Evolutionary conservation across 2,888 invertebrate species (phyloP).

Genomic region (Hyposoter dolosus): DNA sequence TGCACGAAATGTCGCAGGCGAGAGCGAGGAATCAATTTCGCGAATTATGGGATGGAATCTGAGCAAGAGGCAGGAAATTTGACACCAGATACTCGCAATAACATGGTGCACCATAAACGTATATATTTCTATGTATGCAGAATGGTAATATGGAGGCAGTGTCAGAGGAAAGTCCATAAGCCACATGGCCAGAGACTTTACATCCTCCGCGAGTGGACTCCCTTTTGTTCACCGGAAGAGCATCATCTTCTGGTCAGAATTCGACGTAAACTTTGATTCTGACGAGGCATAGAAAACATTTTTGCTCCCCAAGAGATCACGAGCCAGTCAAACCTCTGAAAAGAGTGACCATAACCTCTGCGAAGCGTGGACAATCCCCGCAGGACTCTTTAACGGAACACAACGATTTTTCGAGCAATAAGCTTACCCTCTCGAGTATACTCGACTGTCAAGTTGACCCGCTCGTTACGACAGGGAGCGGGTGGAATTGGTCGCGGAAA

Average conservation of each 20-base stretch:
- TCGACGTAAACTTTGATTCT: neutral
- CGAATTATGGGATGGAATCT: conserved; percentile 49
- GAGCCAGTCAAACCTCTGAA: neutral
- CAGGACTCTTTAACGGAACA: conserved; percentile 10
- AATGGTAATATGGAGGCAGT: neutral
- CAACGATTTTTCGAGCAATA: conserved; percentile 23
- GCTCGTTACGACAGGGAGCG: conserved; percentile 44
- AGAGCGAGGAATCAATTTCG: conserved; percentile 50
- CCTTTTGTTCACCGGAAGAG: neutral
- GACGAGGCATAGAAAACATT: neutral
- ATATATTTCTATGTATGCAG: neutral
- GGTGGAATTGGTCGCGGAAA: conserved; percentile 64
- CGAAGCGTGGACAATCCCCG: neutral
- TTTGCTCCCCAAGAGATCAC: neutral
- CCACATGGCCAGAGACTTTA: conserved; percentile 6
- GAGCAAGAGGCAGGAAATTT: conserved; percentile 52
- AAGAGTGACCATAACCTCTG: neutral
- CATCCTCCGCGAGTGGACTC: neutral
- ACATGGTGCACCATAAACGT: conserved; percentile 11
- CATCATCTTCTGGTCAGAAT: neutral
- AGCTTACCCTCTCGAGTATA: neutral
- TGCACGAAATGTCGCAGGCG: conserved; percentile 5
- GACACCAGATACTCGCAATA: conserved; percentile 55
- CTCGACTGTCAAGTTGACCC: conserved; percentile 41
- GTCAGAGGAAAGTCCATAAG: conserved; percentile 16